These are phyloP conservation scores for Epistrophe eligans DNA, from an alignment of 2,888 invertebrate genomes.

Conservation along the genomic window DNA sequence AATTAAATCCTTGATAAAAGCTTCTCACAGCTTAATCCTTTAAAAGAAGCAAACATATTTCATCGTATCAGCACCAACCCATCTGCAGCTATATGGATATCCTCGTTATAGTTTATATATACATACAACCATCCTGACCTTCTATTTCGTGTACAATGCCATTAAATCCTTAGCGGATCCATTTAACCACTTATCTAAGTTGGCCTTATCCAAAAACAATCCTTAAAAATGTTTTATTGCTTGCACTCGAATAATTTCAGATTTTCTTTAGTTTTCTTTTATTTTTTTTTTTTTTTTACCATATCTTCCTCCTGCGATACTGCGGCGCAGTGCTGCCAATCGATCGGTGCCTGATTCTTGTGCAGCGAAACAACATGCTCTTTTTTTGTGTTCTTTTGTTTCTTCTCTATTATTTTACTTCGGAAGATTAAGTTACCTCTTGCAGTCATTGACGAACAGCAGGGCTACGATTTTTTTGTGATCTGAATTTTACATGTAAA, in stretches of 20 bases:
- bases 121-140: conserved; percentile 45
- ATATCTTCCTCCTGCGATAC: neutral
- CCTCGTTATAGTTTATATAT: conserved; percentile 44
- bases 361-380: conserved; percentile 55
- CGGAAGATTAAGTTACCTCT: conserved; percentile 75
- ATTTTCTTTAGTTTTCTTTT: conserved; percentile 61
- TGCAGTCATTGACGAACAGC: neutral
- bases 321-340: conserved; percentile 34
- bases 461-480: neutral
- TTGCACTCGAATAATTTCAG: conserved; percentile 75
- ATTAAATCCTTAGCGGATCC: conserved; percentile 76
- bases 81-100: conserved; percentile 20
- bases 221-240: conserved; percentile 75
- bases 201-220: conserved; percentile 76
- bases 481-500: no score
- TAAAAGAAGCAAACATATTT: conserved; percentile 53
- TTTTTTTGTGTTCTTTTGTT: conserved; percentile 36
- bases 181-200: conserved; percentile 76
- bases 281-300: no score
- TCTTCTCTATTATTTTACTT: conserved; percentile 62
- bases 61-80: conserved; percentile 54
- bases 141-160: conserved; percentile 73
- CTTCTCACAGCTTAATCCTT: conserved; percentile 63
- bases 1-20: conserved; percentile 56
- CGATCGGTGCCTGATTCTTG: conserved; percentile 65